phyloP scores from a whole-genome alignment of 2,113 vertebrate species.

The Zosterops japonicus region DNA sequence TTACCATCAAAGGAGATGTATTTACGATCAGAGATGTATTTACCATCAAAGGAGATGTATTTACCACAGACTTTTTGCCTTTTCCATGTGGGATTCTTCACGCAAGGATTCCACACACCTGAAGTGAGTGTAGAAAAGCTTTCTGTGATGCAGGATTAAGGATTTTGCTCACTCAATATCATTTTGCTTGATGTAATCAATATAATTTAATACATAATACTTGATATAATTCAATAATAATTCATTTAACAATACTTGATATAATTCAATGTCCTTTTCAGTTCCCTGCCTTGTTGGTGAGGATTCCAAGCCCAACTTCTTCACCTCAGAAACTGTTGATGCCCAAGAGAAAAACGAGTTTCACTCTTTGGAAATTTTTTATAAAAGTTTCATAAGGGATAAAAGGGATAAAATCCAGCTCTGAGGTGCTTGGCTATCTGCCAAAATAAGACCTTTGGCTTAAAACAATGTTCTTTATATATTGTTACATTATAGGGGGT shows the following conservation, averaged over 20 bases:
- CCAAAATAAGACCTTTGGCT: not conserved
- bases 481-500: not conserved
- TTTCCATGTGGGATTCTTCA: not conserved
- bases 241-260: too few relatives aligned
- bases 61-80: not conserved
- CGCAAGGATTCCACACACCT: not conserved
- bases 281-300: not conserved
- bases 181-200: too few relatives aligned
- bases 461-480: not conserved
- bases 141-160: not conserved
- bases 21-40: too few relatives aligned
- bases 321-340: not conserved
- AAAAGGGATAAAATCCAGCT: not conserved
- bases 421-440: not conserved
- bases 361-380: not conserved
- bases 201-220: too few relatives aligned
- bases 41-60: not conserved
- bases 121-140: not conserved
- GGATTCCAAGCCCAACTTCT: not conserved
- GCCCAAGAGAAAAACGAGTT: not conserved
- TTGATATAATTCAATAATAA: too few relatives aligned
- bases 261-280: not conserved
- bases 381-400: not conserved
- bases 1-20: not conserved
- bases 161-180: not conserved